Conservation (phyloP, 2,797 vertebrate species). For the Dipus sagitta region DNA sequence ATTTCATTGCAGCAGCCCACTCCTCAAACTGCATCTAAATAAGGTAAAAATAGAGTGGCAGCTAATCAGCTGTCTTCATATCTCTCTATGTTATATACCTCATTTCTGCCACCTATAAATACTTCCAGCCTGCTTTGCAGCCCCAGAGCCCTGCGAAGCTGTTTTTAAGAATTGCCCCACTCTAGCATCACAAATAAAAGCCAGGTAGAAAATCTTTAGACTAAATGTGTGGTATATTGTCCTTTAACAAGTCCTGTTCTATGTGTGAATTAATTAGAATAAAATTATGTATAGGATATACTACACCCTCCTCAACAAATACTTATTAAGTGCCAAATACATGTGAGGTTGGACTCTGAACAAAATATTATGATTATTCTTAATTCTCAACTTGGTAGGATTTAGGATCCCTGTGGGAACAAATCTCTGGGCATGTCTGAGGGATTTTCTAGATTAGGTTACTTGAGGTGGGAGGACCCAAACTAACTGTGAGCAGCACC, state of each 20-base stretch:
- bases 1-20: too few species aligned
- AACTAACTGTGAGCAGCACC: too few species aligned
- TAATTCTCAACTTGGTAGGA: too few species aligned
- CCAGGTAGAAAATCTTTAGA: neutral
- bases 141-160: neutral
- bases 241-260: neutral
- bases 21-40: neutral
- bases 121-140: neutral
- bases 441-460: too few species aligned
- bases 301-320: slow-evolving; percentile 9
- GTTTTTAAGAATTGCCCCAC: neutral
- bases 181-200: neutral
- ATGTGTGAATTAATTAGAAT: neutral
- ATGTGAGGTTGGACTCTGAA: neutral
- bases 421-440: too few species aligned
- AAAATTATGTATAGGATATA: neutral
- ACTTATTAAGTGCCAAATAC: neutral
- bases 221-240: neutral
- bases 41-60: neutral
- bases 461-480: too few species aligned
- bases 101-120: neutral
- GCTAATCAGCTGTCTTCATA: neutral
- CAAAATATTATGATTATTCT: too few species aligned
- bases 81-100: neutral
- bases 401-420: too few species aligned